These are phyloP conservation scores for Microctenopoma steveboyesi DNA, from an alignment of 2,797 vertebrate species.

Conservation along the genomic window DNA sequence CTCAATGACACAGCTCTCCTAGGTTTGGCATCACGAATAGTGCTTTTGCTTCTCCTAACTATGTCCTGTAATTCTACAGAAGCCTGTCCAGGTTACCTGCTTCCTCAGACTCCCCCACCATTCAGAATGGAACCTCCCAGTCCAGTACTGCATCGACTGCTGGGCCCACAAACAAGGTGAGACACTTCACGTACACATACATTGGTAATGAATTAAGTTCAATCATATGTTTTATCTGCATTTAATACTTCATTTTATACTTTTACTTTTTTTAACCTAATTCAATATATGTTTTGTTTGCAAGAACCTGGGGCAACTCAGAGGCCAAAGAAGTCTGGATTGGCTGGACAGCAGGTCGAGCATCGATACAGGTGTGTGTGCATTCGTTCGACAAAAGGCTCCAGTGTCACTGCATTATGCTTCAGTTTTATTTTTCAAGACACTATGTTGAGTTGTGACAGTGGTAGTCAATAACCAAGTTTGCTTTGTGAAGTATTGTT, in stretches of 20 bases:
- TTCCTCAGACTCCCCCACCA: constrained; percentile 57
- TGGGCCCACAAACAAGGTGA: constrained; percentile 68
- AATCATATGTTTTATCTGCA: not conserved
- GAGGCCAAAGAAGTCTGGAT: constrained; percentile 62
- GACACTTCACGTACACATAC: not conserved
- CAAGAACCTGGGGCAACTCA: constrained; percentile 65
- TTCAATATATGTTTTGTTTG: constrained; percentile 26
- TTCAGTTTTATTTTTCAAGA: not conserved
- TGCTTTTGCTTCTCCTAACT: constrained; percentile 7
- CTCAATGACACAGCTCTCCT: constrained; percentile 14
- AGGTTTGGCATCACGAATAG: not conserved
- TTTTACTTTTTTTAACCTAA: not conserved
- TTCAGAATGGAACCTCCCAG: constrained; percentile 75
- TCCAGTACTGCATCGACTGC: constrained; percentile 45
- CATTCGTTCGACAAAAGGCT: not conserved
- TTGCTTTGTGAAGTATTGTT: not conserved
- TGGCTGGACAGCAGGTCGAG: constrained; percentile 67
- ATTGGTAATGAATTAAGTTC: too few species aligned
- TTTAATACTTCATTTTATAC: not conserved
- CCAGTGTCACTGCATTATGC: not conserved
- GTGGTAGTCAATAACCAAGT: too few species aligned
- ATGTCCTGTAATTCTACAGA: constrained; percentile 61
- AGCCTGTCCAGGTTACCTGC: constrained; percentile 79
- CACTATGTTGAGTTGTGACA: too few species aligned
- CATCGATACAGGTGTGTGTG: constrained; percentile 68